Evolutionary conservation across 1,140 invertebrate genomes (phyloP).

Genomic region (Rhopalosiphum maidis): DNA sequence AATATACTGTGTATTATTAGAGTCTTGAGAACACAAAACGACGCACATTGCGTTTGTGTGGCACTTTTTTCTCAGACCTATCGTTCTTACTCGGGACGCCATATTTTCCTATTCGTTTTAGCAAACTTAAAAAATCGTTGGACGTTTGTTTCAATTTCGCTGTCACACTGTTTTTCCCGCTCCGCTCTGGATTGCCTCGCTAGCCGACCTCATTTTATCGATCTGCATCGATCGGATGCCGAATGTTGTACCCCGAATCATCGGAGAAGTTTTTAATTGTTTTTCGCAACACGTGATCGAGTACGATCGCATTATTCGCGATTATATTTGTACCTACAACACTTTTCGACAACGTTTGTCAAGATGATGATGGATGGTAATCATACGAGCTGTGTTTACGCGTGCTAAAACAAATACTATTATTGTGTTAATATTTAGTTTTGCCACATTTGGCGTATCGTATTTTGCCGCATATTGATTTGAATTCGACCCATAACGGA

Average conservation of each 20-base stretch:
- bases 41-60: neutral
- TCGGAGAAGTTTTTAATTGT: neutral
- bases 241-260: too few relatives aligned
- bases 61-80: neutral
- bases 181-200: neutral
- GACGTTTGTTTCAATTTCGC: neutral
- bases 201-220: neutral
- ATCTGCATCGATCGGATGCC: neutral
- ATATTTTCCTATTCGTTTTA: neutral
- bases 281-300: neutral
- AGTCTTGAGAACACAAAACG: neutral
- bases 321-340: neutral
- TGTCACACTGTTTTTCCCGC: neutral
- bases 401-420: neutral
- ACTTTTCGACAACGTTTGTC: neutral
- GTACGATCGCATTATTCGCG: neutral
- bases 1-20: neutral
- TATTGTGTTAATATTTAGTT: constrained; percentile 13
- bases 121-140: neutral
- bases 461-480: neutral
- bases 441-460: neutral
- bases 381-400: neutral
- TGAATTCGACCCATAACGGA: neutral
- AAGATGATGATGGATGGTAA: constrained; percentile 3
- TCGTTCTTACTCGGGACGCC: neutral